phyloP scores from a whole-genome alignment of 2,888 invertebrate species.

The Dinocampus coccinellae region DNA sequence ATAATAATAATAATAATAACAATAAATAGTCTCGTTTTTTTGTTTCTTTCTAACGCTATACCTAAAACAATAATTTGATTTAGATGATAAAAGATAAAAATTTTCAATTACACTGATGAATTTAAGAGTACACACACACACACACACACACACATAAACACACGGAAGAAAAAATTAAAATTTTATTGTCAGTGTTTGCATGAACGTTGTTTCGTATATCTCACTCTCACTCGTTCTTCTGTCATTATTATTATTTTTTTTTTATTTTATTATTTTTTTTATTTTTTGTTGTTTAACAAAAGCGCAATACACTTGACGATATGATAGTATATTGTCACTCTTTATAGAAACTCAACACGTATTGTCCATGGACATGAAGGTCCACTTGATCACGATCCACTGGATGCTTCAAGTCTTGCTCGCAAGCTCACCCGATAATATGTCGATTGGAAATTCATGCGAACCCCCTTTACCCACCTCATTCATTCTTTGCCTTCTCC shows the following conservation, averaged over 20 bases:
- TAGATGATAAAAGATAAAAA: no score
- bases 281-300: slow-evolving; percentile 59
- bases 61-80: background rate
- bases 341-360: slow-evolving; percentile 58
- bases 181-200: background rate
- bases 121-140: no score
- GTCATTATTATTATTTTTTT: background rate
- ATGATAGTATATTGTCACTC: slow-evolving; percentile 65
- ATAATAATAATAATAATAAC: no score
- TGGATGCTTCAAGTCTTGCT: slow-evolving; percentile 56
- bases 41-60: background rate
- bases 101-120: no score
- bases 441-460: slow-evolving; percentile 69
- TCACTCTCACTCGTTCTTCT: no score
- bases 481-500: background rate
- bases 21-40: background rate
- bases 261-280: background rate
- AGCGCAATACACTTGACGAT: slow-evolving; percentile 62
- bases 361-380: slow-evolving; percentile 67
- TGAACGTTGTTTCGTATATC: background rate
- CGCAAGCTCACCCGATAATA: slow-evolving; percentile 65
- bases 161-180: no score
- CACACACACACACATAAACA: no score
- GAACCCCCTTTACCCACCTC: slow-evolving; percentile 47
- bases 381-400: slow-evolving; percentile 70